Percentiles rank a stretch among this genome's conserved stretches.
Conservation (phyloP, 2,113 vertebrate genomes). For the Entomyzon cyanotis region DNA sequence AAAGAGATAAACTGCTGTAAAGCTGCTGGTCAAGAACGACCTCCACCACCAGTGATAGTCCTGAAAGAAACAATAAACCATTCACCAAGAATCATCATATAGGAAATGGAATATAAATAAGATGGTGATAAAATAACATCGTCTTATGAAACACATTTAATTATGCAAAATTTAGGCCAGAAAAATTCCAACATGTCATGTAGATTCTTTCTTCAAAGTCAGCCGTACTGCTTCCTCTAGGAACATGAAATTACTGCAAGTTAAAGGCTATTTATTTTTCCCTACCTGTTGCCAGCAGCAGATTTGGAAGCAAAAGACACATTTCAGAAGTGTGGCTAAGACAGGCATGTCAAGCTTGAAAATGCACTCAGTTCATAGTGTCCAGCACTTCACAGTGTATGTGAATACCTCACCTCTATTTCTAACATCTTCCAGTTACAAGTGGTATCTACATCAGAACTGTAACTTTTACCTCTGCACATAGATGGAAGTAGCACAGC, state of each 20-base stretch:
- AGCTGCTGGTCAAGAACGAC: conserved; percentile 87
- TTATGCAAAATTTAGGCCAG: background rate
- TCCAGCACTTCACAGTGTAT: background rate
- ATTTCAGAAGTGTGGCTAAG: background rate
- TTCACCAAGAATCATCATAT: background rate
- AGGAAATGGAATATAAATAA: background rate
- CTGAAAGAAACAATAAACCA: conserved; percentile 62
- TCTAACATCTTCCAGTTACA: background rate
- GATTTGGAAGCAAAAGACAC: background rate
- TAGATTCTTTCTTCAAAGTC: background rate
- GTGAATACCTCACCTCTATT: background rate
- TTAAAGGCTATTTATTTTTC: background rate
- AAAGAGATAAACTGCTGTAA: conserved; percentile 88
- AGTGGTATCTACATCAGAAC: background rate
- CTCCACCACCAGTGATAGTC: conserved; percentile 94
- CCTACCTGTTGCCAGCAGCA: background rate
- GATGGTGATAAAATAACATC: background rate
- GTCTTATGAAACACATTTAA: background rate
- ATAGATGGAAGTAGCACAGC: conserved; percentile 91
- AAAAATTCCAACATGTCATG: background rate
- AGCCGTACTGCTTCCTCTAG: background rate
- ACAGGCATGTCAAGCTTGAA: background rate
- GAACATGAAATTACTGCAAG: background rate
- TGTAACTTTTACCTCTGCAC: conserved; percentile 82
- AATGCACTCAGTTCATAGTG: background rate